Conservation (phyloP, 1,140 invertebrate species). For the Apis dorsata region DNA sequence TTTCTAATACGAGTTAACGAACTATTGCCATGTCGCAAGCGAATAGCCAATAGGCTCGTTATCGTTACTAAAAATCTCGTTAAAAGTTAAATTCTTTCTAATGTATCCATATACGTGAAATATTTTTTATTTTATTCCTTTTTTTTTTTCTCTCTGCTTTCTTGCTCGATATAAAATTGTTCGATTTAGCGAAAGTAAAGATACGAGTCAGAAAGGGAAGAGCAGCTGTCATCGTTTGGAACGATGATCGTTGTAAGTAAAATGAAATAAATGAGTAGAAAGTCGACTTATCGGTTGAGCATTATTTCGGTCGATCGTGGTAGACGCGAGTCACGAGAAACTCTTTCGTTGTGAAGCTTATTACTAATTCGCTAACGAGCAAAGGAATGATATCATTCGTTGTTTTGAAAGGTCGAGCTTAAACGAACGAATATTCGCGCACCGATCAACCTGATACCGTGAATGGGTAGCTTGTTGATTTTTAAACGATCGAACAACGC, state of each 20-base stretch:
- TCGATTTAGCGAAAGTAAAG: too few relatives aligned
- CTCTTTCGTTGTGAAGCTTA: constrained; percentile 16
- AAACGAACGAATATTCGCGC: neutral
- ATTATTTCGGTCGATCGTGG: neutral
- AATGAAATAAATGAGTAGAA: neutral
- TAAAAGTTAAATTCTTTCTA: too few relatives aligned
- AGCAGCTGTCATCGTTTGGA: too few relatives aligned
- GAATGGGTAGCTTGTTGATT: neutral
- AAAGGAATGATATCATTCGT: constrained; percentile 35
- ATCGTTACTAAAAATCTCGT: neutral
- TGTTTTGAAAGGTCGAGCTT: constrained; percentile 28
- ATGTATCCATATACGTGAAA: too few relatives aligned
- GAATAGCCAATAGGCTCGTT: neutral
- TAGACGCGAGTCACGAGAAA: constrained; percentile 13
- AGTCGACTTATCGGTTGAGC: neutral
- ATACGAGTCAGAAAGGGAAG: too few relatives aligned
- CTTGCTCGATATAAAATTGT: too few relatives aligned
- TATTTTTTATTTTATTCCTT: too few relatives aligned
- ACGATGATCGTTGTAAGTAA: neutral
- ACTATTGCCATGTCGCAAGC: neutral
- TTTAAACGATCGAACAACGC: neutral
- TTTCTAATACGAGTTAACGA: constrained; percentile 40
- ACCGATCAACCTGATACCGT: neutral
- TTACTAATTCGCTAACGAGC: constrained; percentile 24
- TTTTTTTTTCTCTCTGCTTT: too few relatives aligned